Conservation (phyloP, 2,797 vertebrate species). For the Lagodon rhomboides region DNA sequence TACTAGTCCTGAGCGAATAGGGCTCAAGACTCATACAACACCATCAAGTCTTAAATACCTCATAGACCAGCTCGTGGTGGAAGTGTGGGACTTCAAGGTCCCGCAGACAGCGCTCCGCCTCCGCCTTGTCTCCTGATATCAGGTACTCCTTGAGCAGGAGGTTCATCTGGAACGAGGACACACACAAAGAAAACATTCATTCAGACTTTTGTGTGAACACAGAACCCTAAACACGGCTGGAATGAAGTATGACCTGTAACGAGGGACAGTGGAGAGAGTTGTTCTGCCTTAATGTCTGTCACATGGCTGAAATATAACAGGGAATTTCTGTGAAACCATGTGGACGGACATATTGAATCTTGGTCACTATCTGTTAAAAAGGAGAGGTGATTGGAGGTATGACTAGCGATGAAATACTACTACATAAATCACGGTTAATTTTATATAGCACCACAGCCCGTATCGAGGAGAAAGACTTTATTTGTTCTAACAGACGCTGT, state of each 20-base stretch:
- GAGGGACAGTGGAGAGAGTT: not conserved
- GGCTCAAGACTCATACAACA: not conserved
- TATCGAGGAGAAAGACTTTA: too few relatives aligned
- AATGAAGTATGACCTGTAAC: not conserved
- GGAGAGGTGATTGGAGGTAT: not conserved
- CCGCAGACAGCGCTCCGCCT: slow-evolving; percentile 89
- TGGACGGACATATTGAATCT: not conserved
- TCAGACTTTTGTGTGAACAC: not conserved
- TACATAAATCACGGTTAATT: not conserved
- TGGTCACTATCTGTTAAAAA: not conserved
- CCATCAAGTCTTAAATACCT: slow-evolving; percentile 77
- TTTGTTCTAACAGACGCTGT: not conserved
- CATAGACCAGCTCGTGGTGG: slow-evolving; percentile 92
- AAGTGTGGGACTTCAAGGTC: slow-evolving; percentile 93
- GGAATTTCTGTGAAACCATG: not conserved
- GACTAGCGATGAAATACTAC: too few relatives aligned
- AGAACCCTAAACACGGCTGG: not conserved
- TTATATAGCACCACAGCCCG: not conserved
- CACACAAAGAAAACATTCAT: not conserved
- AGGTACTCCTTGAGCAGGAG: slow-evolving; percentile 91
- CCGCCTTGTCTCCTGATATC: slow-evolving; percentile 86
- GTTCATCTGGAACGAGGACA: slow-evolving; percentile 87
- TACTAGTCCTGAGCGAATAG: too few relatives aligned
- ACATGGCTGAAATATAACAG: not conserved
- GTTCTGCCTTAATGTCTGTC: not conserved